Evolutionary conservation across 1,140 invertebrate genomes (phyloP), one percentile per base, ranked within the genome.

Genomic region (Drosophila kikkawai): DNA sequence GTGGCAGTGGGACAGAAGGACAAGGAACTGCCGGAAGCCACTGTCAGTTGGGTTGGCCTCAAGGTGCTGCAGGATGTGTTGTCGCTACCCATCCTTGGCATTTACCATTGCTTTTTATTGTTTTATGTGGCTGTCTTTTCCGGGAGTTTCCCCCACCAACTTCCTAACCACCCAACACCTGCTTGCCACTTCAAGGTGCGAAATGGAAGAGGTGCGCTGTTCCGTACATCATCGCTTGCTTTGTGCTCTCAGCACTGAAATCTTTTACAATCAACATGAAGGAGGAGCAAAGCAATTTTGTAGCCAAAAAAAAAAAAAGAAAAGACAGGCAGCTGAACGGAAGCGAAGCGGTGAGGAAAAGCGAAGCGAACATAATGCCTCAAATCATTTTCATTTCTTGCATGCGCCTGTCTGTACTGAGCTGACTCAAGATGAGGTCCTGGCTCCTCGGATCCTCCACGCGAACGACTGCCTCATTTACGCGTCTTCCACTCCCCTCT

Each of bases 381-480:
- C 85, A 90, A 90, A 90, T 90, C 86, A 90, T 90, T 90, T 90
- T 90, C 85, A 79, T 88, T 85, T 84, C 81, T 85, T 74, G 77
- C 61, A 61, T 79, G 63, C 75, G 76, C 76, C 73, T 84, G 80
- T 67, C 83, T 80, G 55, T 69, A 56, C 74, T 71, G 71, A 83
- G 76, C 66, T 79, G 47, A 41, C 59, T 80, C 61, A 79, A 65
- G 66, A 70, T 61, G 61, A 36, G 64, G 29, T 47, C 39, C 32
- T 19, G 32, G 36, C 26, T 75, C 36, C 45, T 75, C 4, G 42
- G 22, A 39, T 48, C 12, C 56, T 50, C 19, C 36, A 29, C 34
- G 53, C 47, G 39, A 51, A 26, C 47, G 47, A 51, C 22, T 82
- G 39, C 51, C 61, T 56, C 68, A 60, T 80, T 84, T 59, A 53